These are phyloP conservation scores for Catharus bicknelli DNA, from an alignment of 2,113 vertebrate genomes.

Conservation along the genomic window DNA sequence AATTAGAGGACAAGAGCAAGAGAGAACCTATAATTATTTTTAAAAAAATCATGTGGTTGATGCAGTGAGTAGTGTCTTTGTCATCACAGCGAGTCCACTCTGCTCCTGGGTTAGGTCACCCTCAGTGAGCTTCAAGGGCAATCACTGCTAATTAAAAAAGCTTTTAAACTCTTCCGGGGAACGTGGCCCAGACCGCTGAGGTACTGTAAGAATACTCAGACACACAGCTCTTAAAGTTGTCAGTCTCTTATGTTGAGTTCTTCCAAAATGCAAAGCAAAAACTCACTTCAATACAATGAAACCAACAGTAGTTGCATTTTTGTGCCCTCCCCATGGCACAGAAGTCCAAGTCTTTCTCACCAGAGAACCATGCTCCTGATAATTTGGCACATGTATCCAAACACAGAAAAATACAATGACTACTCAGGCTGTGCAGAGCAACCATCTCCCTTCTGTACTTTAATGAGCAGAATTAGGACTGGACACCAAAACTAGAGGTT, in stretches of 20 bases:
- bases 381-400: background rate
- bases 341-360: background rate
- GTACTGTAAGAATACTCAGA: background rate
- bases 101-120: background rate
- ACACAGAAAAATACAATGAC: background rate
- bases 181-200: background rate
- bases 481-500: background rate
- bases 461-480: background rate
- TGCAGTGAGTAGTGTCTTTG: conserved; percentile 2
- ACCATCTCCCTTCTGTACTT: background rate
- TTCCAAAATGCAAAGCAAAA: background rate
- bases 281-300: background rate
- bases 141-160: conserved; percentile 17
- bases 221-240: background rate
- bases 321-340: background rate
- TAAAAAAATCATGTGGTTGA: background rate
- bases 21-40: conserved; percentile 17
- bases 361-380: background rate
- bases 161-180: conserved; percentile 20
- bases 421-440: background rate
- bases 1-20: conserved; percentile 38
- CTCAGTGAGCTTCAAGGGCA: conserved; percentile 12
- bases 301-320: background rate
- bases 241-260: background rate
- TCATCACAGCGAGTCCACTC: background rate